Evolutionary conservation across 2,113 vertebrate species (phyloP), one percentile per base, ranked within the genome.

Genomic region (Centropus unirufus): DNA sequence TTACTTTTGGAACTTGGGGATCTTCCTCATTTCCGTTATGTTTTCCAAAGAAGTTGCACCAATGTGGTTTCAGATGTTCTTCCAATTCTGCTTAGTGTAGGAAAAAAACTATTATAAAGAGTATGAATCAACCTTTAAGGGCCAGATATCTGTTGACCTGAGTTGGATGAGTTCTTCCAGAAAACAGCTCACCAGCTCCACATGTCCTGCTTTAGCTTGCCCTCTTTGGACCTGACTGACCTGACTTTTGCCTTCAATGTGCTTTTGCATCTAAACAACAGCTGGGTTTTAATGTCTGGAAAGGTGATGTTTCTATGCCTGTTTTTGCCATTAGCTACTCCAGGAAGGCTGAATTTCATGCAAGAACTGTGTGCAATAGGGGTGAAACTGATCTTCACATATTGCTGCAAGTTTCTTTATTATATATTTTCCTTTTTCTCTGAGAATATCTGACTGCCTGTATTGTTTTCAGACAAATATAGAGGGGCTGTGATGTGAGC

Each of bases 51-150:
- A 42, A 74, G 11, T 4, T 62, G 22, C 83, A 27, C 8, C 27
- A 6, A 16, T 36, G 27, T 32, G 30, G 21, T 54, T 87, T 80
- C 52, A 87, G 18, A 36, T 81, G 23, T 22, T 14, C 16, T 54
- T 14, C 9, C 29, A 34, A 2, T 24, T 63, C 44, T 68, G 23
- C 22, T 82, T 64, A 39, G 57, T 36, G 27, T 11, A 47, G 14
- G 3, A 59, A 87, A 15, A n/a, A 15, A 1, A 1, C 11, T 2
- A 11, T 30, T 62, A 24, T 9, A 2, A 18, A 36, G 34, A n/a
- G 42, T 8, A 19, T 12, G 40, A 73, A 76, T 16, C 16, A 26
- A 3, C 6, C 11, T 44, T 3, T 23, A 83, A 64, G 16, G 40
- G 29, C 16, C 22, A 1, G 2, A 4, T 52, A 27, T 36, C 59